Base-by-base conservation (phyloP, 2,888 invertebrate genomes). In the Noctua fimbriata region DNA sequence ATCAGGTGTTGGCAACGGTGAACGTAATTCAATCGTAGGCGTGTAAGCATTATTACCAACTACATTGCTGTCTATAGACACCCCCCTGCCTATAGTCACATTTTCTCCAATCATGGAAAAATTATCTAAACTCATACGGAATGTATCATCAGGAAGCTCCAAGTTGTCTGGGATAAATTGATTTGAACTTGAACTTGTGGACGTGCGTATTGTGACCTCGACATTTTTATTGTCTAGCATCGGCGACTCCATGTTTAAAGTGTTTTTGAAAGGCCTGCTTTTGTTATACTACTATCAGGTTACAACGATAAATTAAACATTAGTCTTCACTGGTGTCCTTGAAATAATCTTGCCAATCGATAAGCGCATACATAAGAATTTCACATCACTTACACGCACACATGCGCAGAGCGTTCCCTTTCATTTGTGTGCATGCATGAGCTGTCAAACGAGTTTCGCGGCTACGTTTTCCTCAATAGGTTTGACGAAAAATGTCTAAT, bases 361-460 rank as follows among this genome's bases (percentile, higher is more conserved):
- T 96, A 96, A 95, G 93, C 93, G 90, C 91, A 88, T 88, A 87
- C 83, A 87, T 82, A 95, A 94, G 94, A 95, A 95, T 92, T 95
- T 95, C 94, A 95, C 96, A 96, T 96, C 96, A 96, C 96, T 96
- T 88, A 81, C 83, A 93, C 94, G 83, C 95, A 95, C 94, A 96
- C 96, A 93, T 94, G 93, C 94, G 93, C 94, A 93, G 5, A 84
- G 63, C 52, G 79, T 78, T 84, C 77, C 77, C 78, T 75, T 88
- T 84, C 73, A 88, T 89, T 85, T 93, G 96, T 95, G 93, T 95
- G 92, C 89, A 89, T 91, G 81, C 75, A 88, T 93, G 95, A 96
- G 94, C 95, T 96, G 96, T 96, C 96, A 96, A 96, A 96, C 96
- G 91, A 89, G 96, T 96, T 96, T 94, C 90, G 95, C 95, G 95